Evolutionary conservation across 2,797 vertebrate genomes (phyloP), one percentile per base, ranked within the genome.

Genomic region (Galagoides demidoff): DNA sequence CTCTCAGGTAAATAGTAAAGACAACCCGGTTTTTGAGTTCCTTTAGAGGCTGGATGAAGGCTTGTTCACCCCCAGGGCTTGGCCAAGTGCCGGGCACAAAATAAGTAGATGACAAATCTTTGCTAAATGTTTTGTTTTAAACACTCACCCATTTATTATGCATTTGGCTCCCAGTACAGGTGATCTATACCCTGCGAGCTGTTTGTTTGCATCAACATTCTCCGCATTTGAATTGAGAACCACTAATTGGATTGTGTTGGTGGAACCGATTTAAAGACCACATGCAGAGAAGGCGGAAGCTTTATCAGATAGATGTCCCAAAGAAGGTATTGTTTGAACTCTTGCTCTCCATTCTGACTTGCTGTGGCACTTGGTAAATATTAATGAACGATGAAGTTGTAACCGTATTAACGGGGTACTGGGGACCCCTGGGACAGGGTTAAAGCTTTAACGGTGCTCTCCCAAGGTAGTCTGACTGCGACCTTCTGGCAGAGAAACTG

Each of bases 61-160:
- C 76, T 88, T 74, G 25, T 68, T 59, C n/a, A 64, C 37, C 39
- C 20, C 7, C 39, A 78, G 31, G 74, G 63, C 45, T 45, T 95
- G 90, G 82, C 70, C 74, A 68, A 94, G 29, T 63, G 9, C 57
- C 73, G 23, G 37, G 74, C 31, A 64, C 79, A 89, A 59, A 85
- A 70, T 20, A 83, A 57, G 23, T 27, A 45, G 27, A 37, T 70
- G 57, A 73, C 43, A 85, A 63, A 81, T 49, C 43, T 78, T 73
- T 76, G 77, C 70, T 85, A 90, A 81, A 83, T 83, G 39, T 45
- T 92, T 87, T 79, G 43, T 55, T 76, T 37, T 78, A 89, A 90
- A 59, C 10, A 68, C 49, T 8, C 29, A 66, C 43, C 8, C n/a
- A 29, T 83, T 95, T 89, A 73, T 78, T 88, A 78, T 29, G 34